phyloP scores from a whole-genome alignment of 2,888 invertebrate genomes.

The Epirrhoe alternata region DNA sequence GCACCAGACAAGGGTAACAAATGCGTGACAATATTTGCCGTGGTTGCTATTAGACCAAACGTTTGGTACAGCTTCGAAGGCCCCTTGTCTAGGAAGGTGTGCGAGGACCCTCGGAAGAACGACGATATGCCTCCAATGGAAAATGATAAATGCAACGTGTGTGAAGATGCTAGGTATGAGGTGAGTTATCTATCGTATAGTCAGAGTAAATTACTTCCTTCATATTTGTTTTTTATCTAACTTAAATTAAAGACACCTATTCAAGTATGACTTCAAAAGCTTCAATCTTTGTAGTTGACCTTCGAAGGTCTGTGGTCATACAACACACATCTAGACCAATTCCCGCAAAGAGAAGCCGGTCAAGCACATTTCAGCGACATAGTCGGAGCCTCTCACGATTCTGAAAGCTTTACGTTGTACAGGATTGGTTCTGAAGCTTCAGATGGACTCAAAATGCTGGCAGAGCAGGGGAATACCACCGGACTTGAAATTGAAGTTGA shows the following conservation, averaged over 20 bases:
- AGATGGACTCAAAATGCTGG: slow-evolving; percentile 68
- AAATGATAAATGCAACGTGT: slow-evolving; percentile 67
- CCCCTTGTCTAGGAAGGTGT: slow-evolving; percentile 67
- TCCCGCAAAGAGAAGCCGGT: slow-evolving; percentile 51
- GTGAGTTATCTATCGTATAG: slow-evolving; percentile 46
- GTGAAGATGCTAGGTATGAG: slow-evolving; percentile 76
- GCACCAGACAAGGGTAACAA: slow-evolving; percentile 71
- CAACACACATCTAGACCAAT: slow-evolving; percentile 72
- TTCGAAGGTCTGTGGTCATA: slow-evolving; percentile 75
- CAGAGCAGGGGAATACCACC: slow-evolving; percentile 79
- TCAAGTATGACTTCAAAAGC: too few relatives aligned
- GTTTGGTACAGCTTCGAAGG: slow-evolving; percentile 75
- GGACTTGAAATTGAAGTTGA: slow-evolving; percentile 73
- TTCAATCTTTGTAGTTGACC: slow-evolving; percentile 56
- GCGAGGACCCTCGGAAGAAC: slow-evolving; percentile 71
- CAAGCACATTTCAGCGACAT: slow-evolving; percentile 73
- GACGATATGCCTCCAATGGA: slow-evolving; percentile 74
- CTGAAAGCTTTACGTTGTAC: slow-evolving; percentile 61
- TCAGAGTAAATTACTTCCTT: too few relatives aligned
- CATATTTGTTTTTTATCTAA: too few relatives aligned
- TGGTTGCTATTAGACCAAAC: slow-evolving; percentile 70
- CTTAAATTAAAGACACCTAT: too few relatives aligned
- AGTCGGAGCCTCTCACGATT: slow-evolving; percentile 76
- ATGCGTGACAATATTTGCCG: slow-evolving; percentile 74
- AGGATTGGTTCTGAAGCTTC: slow-evolving; percentile 67